These are phyloP conservation scores for Melinopterus prodromus DNA, from an alignment of 2,888 invertebrate genomes.

Conservation along the genomic window DNA sequence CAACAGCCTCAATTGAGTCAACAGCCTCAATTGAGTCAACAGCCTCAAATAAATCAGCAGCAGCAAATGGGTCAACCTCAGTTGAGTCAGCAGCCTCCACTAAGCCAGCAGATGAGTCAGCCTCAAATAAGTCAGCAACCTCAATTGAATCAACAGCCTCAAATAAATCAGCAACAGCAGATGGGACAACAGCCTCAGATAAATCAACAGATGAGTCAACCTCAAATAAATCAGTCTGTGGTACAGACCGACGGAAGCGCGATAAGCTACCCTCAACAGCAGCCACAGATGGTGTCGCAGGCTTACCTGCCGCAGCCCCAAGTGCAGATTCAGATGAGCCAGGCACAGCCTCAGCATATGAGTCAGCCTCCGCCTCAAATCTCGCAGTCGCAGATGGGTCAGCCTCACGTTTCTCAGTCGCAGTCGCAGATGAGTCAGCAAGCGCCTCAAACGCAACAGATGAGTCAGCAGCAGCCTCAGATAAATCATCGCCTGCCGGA, in stretches of 20 bases:
- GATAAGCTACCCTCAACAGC: too few relatives aligned
- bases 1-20: neutral
- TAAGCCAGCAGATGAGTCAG: constrained; percentile 21
- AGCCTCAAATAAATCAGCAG: constrained; percentile 19
- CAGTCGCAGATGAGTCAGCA: constrained; percentile 46
- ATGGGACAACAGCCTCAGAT: constrained; percentile 38
- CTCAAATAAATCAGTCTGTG: constrained; percentile 26
- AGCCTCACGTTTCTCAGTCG: constrained; percentile 49
- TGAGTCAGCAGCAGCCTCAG: constrained; percentile 8
- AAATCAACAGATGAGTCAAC: neutral
- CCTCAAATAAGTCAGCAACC: constrained; percentile 31
- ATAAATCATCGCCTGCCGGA: constrained; percentile 33
- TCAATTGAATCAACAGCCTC: constrained; percentile 35
- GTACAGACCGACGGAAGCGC: too few relatives aligned
- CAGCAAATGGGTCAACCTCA: constrained; percentile 49
- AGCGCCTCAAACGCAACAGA: constrained; percentile 48
- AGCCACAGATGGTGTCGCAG: too few relatives aligned
- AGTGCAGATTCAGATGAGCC: constrained; percentile 52
- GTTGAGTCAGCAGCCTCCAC: constrained; percentile 46
- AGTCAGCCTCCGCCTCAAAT: constrained; percentile 40
- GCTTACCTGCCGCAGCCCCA: constrained; percentile 61
- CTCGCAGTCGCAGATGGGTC: constrained; percentile 48
- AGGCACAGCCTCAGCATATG: constrained; percentile 56
- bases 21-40: neutral
- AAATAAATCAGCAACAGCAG: constrained; percentile 36